Evolutionary conservation across 2,888 invertebrate species (phyloP).

Genomic region (Ommatoiulus sabulosus): DNA sequence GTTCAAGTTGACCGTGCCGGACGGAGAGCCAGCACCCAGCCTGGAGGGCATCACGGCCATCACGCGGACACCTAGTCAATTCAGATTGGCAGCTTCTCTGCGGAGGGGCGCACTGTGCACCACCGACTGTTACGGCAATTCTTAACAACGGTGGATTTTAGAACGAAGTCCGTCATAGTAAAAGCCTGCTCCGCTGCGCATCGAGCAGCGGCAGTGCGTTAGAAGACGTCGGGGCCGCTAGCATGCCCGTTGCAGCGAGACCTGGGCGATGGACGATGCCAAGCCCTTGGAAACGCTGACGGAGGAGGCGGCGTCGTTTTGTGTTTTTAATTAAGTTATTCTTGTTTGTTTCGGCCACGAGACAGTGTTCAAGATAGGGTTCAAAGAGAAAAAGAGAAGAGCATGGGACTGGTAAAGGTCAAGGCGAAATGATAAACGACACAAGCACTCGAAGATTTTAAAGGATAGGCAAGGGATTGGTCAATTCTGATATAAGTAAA

Average conservation of each 20-base stretch:
- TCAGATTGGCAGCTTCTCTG: constrained; percentile 72
- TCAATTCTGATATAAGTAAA: too few species aligned
- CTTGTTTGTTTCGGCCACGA: neutral
- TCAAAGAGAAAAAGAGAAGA: neutral
- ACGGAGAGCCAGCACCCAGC: constrained; percentile 79
- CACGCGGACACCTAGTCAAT: constrained; percentile 85
- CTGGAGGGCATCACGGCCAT: constrained; percentile 84
- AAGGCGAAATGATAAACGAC: neutral
- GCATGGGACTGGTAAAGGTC: neutral
- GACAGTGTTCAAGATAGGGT: neutral
- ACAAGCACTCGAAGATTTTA: neutral
- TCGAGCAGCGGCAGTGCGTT: neutral
- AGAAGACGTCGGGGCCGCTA: neutral
- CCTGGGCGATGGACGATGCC: neutral
- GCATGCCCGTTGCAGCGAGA: neutral
- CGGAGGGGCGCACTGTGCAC: constrained; percentile 51
- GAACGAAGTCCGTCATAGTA: neutral
- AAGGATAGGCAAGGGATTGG: too few species aligned
- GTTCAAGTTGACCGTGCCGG: constrained; percentile 80
- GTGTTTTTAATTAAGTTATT: constrained; percentile 10
- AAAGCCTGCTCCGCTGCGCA: neutral
- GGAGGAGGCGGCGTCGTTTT: neutral
- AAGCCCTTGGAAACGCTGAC: neutral
- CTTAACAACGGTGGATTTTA: neutral
- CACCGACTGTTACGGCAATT: constrained; percentile 53